Base-by-base conservation (phyloP, 2,113 vertebrate genomes). In the Vulpes ferrilata region DNA sequence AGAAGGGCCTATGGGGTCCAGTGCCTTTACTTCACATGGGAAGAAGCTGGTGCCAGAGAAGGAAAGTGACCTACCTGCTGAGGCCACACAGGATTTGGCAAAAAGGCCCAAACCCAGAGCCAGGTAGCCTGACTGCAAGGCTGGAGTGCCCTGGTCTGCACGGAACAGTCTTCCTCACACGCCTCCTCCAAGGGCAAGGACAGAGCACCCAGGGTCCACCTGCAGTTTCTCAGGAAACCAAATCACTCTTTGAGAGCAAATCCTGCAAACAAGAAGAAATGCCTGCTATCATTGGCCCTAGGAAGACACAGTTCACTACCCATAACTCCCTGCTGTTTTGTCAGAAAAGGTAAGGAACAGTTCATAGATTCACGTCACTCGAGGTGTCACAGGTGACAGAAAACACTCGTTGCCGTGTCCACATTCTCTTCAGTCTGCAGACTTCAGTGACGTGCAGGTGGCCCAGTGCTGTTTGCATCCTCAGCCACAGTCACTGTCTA, bases 91-190 rank as follows among this genome's bases (percentile, higher is more conserved):
- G 51, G 27, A 16, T 23, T 55, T 69, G 73, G 16, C 32, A 30
- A 55, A 64, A 62, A 27, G 16, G 74, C 25, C 23, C 5, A 11
- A 51, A 27, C 10, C 9, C 13, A 74, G 35, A 87, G 27, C 27
- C 4, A 4, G 67, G 59, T 2, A 15, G 23, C 35, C 57, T 5
- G 9, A 74, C 0, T 0, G 2, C 27, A 3, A 17, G 20, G 62
- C 12, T 5, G 22, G 16, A 1, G n/a, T 11, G 35, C 15, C 15
- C 2, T 23, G 51, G 35, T 74, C 30, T 1, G 20, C 7, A 11
- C 3, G 0, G 3, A 60, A 25, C 48, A 8, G 43, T 32, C 57
- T 23, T n/a, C 57, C 4, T 27, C 57, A 30, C 57, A 3, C 30
- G 4, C 2, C 10, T 15, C 43, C 22, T 48, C 55, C 5, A 15